Evolutionary conservation across 2,888 invertebrate genomes (phyloP).

Genomic region (Pollenia labialis): DNA sequence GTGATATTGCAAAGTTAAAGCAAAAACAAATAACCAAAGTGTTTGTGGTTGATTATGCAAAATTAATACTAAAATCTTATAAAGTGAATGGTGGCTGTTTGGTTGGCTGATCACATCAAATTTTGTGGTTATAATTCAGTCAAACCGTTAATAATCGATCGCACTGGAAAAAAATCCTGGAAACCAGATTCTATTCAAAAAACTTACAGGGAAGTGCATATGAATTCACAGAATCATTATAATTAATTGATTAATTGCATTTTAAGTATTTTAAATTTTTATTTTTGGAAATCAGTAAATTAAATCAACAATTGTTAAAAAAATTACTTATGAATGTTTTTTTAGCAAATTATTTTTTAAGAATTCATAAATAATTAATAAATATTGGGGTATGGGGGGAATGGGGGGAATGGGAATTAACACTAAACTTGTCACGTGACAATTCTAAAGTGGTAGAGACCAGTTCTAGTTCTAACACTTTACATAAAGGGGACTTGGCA

Average conservation of each 20-base stretch:
- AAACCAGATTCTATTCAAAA: background rate
- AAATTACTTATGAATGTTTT: background rate
- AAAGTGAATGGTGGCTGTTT: constrained; percentile 62
- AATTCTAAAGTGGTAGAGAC: no score
- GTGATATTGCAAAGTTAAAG: background rate
- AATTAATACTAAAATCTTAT: constrained; percentile 50
- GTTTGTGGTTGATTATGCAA: constrained; percentile 58
- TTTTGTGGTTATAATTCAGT: constrained; percentile 60
- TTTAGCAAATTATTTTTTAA: no score
- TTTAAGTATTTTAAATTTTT: constrained; percentile 21
- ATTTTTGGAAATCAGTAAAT: constrained; percentile 19
- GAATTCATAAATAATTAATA: no score
- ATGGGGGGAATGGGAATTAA: no score
- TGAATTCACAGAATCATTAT: background rate
- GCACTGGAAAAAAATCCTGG: constrained; percentile 3
- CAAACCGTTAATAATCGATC: constrained; percentile 49
- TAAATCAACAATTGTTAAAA: constrained; percentile 40
- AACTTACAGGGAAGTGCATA: background rate
- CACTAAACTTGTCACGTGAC: no score
- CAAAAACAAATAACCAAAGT: constrained; percentile 42
- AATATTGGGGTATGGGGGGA: no score
- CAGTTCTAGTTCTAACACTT: no score
- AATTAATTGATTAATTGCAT: constrained; percentile 61
- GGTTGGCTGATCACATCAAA: constrained; percentile 44
- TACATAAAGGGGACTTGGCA: no score